These are phyloP conservation scores for Myodes glareolus DNA, from an alignment of 2,113 vertebrate species.

Conservation along the genomic window DNA sequence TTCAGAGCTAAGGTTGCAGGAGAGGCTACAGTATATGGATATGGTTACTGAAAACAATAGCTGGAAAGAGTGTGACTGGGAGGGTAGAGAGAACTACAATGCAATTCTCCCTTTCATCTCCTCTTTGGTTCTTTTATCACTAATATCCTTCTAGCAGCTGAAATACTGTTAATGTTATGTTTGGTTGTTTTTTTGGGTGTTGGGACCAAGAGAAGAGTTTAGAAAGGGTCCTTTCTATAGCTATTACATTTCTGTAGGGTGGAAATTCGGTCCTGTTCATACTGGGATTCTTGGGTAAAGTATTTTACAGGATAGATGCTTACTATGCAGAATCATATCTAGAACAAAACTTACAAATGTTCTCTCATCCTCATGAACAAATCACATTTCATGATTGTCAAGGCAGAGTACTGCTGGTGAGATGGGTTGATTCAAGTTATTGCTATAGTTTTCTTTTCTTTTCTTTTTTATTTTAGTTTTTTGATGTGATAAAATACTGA, in stretches of 20 bases:
- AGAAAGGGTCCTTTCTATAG: neutral
- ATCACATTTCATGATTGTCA: neutral
- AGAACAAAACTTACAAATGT: neutral
- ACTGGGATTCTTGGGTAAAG: neutral
- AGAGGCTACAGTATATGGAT: neutral
- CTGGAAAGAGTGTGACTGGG: neutral
- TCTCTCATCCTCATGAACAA: neutral
- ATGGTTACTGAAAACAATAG: neutral
- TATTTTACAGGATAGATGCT: neutral
- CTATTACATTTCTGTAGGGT: neutral
- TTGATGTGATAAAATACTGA: neutral
- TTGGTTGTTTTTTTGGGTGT: neutral
- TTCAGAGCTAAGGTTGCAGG: neutral
- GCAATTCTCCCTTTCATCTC: neutral
- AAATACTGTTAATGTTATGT: neutral
- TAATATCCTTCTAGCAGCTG: neutral
- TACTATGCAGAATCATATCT: neutral
- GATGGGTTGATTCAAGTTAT: neutral
- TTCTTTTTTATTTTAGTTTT: neutral
- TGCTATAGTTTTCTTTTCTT: neutral
- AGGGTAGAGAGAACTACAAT: neutral
- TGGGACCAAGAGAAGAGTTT: neutral
- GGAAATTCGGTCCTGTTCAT: no score
- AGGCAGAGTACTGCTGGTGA: neutral
- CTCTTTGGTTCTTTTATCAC: neutral